Percentiles rank a stretch among this genome's conserved stretches.
phyloP scores from a whole-genome alignment of 2,113 vertebrate species.

The Arenaria interpres region DNA sequence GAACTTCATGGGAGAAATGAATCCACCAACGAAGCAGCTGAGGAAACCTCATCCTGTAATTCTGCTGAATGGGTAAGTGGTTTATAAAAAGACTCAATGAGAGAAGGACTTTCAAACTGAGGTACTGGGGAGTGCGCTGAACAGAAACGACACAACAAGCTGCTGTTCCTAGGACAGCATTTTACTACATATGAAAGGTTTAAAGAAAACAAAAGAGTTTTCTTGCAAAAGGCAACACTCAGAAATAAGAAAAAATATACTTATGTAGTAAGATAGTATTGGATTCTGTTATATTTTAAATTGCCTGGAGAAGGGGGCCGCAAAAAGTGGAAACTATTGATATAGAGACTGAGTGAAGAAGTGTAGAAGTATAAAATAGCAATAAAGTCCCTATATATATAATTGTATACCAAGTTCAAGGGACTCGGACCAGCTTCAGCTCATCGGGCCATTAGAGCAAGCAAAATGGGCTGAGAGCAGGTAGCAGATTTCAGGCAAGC shows the following conservation, averaged over 20 bases:
- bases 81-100: neutral
- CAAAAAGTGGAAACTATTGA: neutral
- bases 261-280: neutral
- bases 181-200: neutral
- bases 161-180: neutral
- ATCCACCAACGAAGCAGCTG: neutral
- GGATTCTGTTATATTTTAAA: neutral
- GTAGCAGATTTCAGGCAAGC: neutral
- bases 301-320: neutral
- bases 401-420: neutral
- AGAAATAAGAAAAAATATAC: neutral
- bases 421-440: neutral
- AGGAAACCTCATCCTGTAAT: neutral
- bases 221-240: neutral
- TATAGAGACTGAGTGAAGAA: neutral
- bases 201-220: neutral
- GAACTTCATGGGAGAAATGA: neutral
- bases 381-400: neutral
- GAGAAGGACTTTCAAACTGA: neutral
- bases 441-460: neutral
- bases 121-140: neutral
- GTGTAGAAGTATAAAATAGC: neutral
- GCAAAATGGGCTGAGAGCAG: neutral
- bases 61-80: constrained; percentile 51
- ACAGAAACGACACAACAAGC: neutral